Conservation (phyloP, 2,888 invertebrate species). For the Spilarctia lutea region DNA sequence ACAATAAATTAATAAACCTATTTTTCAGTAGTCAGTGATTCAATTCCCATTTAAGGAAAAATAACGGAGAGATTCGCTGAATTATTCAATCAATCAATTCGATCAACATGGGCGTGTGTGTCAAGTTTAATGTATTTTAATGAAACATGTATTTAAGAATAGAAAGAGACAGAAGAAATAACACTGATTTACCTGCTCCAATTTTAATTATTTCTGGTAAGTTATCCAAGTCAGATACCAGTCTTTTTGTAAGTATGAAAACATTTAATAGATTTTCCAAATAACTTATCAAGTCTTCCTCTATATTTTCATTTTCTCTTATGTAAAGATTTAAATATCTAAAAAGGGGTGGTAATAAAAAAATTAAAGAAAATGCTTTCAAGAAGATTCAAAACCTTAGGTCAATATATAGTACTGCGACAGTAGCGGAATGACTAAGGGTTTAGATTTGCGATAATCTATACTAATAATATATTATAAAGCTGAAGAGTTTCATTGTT, state of each 20-base stretch:
- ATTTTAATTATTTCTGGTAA: constrained; percentile 7
- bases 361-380: not conserved
- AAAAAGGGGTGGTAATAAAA: not conserved
- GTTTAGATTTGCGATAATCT: too few relatives aligned
- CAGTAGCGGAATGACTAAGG: too few relatives aligned
- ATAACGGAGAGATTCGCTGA: not conserved
- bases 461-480: too few relatives aligned
- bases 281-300: not conserved
- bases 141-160: not conserved
- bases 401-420: too few relatives aligned
- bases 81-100: too few relatives aligned
- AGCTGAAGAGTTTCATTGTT: too few relatives aligned
- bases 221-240: not conserved
- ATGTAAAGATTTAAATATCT: constrained; percentile 6
- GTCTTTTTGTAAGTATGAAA: constrained; percentile 4
- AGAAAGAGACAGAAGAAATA: not conserved
- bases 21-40: not conserved
- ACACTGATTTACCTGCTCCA: constrained; percentile 9
- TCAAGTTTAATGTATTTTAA: too few relatives aligned
- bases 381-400: not conserved
- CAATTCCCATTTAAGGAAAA: not conserved
- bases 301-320: not conserved
- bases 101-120: too few relatives aligned
- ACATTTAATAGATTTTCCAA: not conserved
- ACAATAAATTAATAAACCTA: not conserved